These are phyloP conservation scores for Battus philenor DNA, from an alignment of 1,140 invertebrate genomes.

Conservation along the genomic window DNA sequence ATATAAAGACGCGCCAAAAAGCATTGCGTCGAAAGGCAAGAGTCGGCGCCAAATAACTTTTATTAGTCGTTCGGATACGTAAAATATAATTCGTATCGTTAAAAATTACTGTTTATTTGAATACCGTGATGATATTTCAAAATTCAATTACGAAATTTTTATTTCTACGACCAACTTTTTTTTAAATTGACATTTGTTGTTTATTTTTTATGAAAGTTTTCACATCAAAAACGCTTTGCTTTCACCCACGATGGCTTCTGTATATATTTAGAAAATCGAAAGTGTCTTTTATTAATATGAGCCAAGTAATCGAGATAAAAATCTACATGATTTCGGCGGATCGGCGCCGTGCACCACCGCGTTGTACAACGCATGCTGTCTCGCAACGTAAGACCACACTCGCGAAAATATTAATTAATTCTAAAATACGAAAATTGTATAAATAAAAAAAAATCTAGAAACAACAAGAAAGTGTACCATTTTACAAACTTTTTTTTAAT, in stretches of 20 bases:
- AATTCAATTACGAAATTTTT: too few species aligned
- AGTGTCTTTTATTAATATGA: constrained; percentile 12
- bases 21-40: constrained; percentile 6
- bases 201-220: background rate
- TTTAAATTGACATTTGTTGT: background rate
- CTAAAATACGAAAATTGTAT: too few species aligned
- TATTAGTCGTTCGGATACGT: background rate
- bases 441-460: too few species aligned
- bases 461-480: too few species aligned
- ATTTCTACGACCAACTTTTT: background rate
- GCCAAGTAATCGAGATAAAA: constrained; percentile 13
- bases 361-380: too few species aligned
- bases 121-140: too few species aligned
- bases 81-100: background rate
- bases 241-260: constrained; percentile 12
- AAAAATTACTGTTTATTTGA: too few species aligned
- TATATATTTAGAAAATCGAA: constrained; percentile 22
- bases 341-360: constrained; percentile 3
- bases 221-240: constrained; percentile 18
- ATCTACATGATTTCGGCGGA: constrained; percentile 11
- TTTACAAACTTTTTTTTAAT: too few species aligned
- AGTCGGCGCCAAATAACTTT: constrained; percentile 13
- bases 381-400: too few species aligned
- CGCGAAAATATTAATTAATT: too few species aligned
- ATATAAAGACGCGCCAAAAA: constrained; percentile 10